Conservation (phyloP, 2,888 invertebrate genomes). For the Agapetus fuscipes region DNA sequence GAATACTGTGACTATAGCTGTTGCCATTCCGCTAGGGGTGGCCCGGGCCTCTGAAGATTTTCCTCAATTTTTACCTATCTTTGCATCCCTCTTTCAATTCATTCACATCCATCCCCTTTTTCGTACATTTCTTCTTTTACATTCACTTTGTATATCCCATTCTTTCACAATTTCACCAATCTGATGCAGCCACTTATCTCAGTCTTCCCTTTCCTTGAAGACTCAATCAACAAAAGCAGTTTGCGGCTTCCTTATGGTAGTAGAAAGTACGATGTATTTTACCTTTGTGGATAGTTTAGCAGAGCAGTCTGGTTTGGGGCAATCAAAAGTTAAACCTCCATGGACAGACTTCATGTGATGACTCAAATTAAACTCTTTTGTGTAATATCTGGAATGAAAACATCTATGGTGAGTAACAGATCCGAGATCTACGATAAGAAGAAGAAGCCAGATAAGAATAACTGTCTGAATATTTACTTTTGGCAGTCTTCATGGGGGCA, state of each 20-base stretch:
- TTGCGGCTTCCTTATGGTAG: no score
- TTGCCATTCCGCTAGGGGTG: no score
- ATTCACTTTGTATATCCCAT: not conserved
- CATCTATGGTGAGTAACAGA: not conserved
- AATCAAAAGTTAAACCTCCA: slow-evolving; percentile 15
- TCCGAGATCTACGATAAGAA: no score
- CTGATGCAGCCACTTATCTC: not conserved
- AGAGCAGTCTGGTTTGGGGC: slow-evolving; percentile 10
- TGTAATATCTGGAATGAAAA: slow-evolving; percentile 16
- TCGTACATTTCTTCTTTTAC: not conserved
- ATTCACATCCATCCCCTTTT: no score
- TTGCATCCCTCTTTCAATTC: no score
- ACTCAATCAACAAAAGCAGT: no score
- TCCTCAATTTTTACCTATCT: no score
- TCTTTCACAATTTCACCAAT: not conserved
- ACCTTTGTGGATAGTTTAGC: slow-evolving; percentile 18
- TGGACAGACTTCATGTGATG: slow-evolving; percentile 16
- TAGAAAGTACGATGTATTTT: no score
- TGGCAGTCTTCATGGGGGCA: slow-evolving; percentile 13
- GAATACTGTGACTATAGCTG: no score
- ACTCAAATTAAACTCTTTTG: slow-evolving; percentile 11
- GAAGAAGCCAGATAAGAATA: no score
- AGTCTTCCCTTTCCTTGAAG: no score
- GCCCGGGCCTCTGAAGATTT: no score
- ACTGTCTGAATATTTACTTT: slow-evolving; percentile 17